These are phyloP conservation scores for Bothrops alternatus DNA, from an alignment of 2,797 vertebrate genomes.

Conservation along the genomic window DNA sequence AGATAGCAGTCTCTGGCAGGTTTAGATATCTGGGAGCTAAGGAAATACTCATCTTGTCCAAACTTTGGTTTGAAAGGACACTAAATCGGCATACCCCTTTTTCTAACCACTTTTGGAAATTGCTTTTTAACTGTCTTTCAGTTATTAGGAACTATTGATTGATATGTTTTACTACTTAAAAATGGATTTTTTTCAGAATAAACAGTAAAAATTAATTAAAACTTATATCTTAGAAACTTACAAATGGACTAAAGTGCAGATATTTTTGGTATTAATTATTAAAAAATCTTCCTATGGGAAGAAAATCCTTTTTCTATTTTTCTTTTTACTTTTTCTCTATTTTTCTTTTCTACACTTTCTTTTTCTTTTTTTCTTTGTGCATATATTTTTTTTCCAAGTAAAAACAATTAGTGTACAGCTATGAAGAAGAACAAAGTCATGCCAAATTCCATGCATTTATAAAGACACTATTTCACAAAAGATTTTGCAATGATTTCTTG, in stretches of 20 bases:
- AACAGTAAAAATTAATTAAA: background rate
- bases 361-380: background rate
- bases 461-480: background rate
- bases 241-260: background rate
- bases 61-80: background rate
- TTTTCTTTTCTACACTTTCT: background rate
- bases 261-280: background rate
- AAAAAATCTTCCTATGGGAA: background rate
- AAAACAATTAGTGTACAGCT: background rate
- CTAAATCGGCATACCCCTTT: background rate
- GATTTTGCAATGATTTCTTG: background rate
- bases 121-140: background rate
- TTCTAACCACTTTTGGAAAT: background rate
- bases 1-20: background rate
- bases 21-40: background rate
- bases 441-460: background rate
- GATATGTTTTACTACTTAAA: background rate
- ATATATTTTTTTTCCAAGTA: background rate
- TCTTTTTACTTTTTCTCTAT: background rate
- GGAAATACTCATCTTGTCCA: background rate
- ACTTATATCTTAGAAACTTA: background rate
- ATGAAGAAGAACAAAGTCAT: background rate
- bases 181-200: background rate
- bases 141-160: background rate
- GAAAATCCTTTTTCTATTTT: background rate